These are phyloP conservation scores for Ammodytes dubius DNA, from an alignment of 2,113 vertebrate species.

Conservation along the genomic window DNA sequence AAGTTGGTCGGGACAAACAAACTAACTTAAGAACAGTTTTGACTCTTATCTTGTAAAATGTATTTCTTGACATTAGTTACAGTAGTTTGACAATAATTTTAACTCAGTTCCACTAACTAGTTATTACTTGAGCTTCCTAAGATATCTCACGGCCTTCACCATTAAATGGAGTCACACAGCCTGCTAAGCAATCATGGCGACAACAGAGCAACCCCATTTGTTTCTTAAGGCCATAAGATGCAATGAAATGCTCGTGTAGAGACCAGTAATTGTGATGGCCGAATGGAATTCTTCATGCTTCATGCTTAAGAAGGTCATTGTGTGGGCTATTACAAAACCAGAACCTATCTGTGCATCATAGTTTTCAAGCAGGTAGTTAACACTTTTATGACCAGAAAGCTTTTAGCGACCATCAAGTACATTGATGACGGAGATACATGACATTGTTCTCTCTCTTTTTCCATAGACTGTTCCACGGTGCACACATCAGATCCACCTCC, in stretches of 20 bases:
- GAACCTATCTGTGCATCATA: not conserved
- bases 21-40: too few relatives aligned
- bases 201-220: not conserved
- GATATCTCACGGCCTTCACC: not conserved
- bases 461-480: conserved; percentile 81
- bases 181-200: not conserved
- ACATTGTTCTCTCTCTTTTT: conserved; percentile 27
- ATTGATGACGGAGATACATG: not conserved
- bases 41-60: too few relatives aligned
- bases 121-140: not conserved
- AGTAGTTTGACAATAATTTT: not conserved
- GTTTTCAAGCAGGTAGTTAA: not conserved
- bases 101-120: not conserved
- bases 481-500: conserved; percentile 85
- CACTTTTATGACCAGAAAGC: not conserved
- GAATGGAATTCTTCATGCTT: not conserved
- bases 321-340: not conserved
- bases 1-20: too few relatives aligned
- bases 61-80: not conserved
- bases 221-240: not conserved
- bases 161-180: not conserved
- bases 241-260: not conserved
- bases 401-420: not conserved
- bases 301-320: not conserved
- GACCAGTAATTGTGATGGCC: too few relatives aligned